Evolutionary conservation across 2,113 vertebrate species (phyloP).

Genomic region (Tenebrosternarchus preto): DNA sequence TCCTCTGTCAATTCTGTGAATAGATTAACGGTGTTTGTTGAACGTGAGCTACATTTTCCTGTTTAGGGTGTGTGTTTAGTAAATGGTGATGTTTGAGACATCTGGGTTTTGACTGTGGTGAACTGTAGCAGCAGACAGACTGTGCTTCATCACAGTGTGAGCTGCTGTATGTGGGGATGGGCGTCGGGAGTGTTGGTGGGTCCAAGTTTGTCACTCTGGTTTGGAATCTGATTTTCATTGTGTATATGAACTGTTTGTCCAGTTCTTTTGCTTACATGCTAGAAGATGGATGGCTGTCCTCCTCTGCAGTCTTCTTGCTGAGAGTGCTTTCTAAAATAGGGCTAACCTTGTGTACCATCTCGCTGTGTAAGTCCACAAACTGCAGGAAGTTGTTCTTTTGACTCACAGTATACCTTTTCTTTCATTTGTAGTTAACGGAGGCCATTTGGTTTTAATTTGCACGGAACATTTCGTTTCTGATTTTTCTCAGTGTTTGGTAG

Average conservation of each 20-base stretch:
- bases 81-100: constrained; percentile 15
- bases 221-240: background rate
- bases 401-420: constrained; percentile 52
- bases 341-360: constrained; percentile 35
- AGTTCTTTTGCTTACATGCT: background rate
- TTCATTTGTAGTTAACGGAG: constrained; percentile 17
- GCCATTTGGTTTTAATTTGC: constrained; percentile 12
- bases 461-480: constrained; percentile 19
- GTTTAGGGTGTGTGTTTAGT: constrained; percentile 25
- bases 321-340: constrained; percentile 27
- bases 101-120: background rate
- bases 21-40: constrained; percentile 4
- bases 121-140: background rate
- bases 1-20: background rate
- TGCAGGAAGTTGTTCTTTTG: constrained; percentile 56
- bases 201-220: background rate
- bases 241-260: background rate
- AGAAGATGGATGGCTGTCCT: background rate
- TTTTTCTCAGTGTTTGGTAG: constrained; percentile 13
- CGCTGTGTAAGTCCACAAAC: constrained; percentile 46
- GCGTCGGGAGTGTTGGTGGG: too few relatives aligned
- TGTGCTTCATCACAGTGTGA: background rate
- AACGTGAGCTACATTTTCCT: constrained; percentile 4
- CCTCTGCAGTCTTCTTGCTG: constrained; percentile 5
- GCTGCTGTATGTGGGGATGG: too few relatives aligned